Percentiles rank a stretch among this genome's conserved stretches.
These are phyloP conservation scores for Hirtodrosophila confusa DNA, from an alignment of 2,888 invertebrate genomes.

Conservation along the genomic window DNA sequence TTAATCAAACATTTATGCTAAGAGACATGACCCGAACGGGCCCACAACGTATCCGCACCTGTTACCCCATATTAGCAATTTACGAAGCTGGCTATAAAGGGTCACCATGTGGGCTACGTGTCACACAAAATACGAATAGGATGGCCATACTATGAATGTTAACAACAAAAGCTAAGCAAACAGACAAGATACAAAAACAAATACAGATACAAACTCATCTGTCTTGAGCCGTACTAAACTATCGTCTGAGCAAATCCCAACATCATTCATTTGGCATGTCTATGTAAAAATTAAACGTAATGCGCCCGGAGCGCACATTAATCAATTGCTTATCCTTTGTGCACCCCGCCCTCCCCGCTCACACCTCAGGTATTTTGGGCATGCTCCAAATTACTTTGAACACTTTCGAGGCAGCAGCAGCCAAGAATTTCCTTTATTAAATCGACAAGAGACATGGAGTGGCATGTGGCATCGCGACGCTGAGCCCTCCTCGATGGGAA, in stretches of 20 bases:
- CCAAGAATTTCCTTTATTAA: slow-evolving; percentile 78
- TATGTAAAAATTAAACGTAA: slow-evolving; percentile 76
- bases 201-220: slow-evolving; percentile 44
- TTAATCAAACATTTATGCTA: slow-evolving; percentile 70
- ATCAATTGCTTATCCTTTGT: slow-evolving; percentile 77
- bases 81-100: slow-evolving; percentile 22
- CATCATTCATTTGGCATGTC: slow-evolving; percentile 64
- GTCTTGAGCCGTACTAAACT: slow-evolving; percentile 43
- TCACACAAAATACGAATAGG: slow-evolving; percentile 20
- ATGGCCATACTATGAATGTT: slow-evolving; percentile 51
- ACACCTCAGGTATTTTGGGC: slow-evolving; percentile 73
- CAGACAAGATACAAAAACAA: slow-evolving; percentile 20
- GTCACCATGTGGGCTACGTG: slow-evolving; percentile 58
- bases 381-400: slow-evolving; percentile 80
- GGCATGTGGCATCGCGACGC: slow-evolving; percentile 58
- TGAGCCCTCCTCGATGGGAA: slow-evolving; percentile 43
- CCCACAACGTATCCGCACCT: slow-evolving; percentile 52
- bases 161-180: slow-evolving; percentile 32
- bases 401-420: slow-evolving; percentile 59
- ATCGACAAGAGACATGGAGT: slow-evolving; percentile 64
- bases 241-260: slow-evolving; percentile 46
- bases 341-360: slow-evolving; percentile 12
- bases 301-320: slow-evolving; percentile 75
- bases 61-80: slow-evolving; percentile 58
- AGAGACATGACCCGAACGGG: slow-evolving; percentile 46